Base-by-base conservation (phyloP, 2,888 invertebrate genomes). In the Lasius platythorax region DNA sequence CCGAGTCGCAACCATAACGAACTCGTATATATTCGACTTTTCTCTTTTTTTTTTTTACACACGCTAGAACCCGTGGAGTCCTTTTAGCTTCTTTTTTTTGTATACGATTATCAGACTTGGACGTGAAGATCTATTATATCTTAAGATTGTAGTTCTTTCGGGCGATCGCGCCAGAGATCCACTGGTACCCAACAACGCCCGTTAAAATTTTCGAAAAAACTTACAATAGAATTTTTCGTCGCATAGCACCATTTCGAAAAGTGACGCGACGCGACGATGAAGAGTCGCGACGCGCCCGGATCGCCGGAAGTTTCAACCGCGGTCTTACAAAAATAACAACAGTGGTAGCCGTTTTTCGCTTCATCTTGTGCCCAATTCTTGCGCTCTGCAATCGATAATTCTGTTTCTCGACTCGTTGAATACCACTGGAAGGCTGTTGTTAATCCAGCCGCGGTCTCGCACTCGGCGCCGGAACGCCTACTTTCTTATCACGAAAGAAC, bases 21-120 rank as follows among this genome's bases (percentile, higher is more conserved):
- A 75, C 75, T 68, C 76, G 78, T 76, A 56, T 58, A 58, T 64
- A 33, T 63, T 78, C 53, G 33, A 64, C 23, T 68, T 46, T 37
- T 18, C 33, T 46, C 23, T 30, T 50, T 66, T 66, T 33, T 64
- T 30, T 68, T 82, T 73, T 75, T 83, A 72, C 61, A 68, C 68
- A 67, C 64, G 61, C 82, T 78, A 73, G 82, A 85, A 81, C 81
- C 72, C 76, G 64, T 83, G 82, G 84, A 63, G 78, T 58, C 56
- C 82, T 56, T 76, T 73, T 74, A 72, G 50, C 72, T 68, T 86
- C 50, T 79, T 23, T 33, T 28, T 50, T 61, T 70, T 70, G 84
- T 78, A 70, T 86, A 86, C 75, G 74, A 50, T 87, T 84, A 82
- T 86, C 87, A 78, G 85, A 89, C 87, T 87, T 74, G 86, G 81